These are phyloP conservation scores for Nephrotoma appendiculata DNA, from an alignment of 2,888 invertebrate genomes.

Conservation along the genomic window DNA sequence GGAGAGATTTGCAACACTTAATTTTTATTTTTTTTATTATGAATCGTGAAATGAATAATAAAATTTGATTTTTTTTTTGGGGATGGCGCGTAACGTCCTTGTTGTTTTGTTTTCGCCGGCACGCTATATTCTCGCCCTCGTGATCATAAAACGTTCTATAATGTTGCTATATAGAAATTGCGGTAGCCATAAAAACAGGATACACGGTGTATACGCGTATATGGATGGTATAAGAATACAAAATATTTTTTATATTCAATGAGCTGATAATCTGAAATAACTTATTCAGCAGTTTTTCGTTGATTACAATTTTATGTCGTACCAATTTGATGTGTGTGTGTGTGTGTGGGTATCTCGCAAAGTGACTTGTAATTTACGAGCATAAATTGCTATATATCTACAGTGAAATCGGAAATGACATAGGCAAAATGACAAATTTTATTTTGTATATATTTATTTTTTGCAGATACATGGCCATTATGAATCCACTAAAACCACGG, in stretches of 20 bases:
- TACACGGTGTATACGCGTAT: not conserved
- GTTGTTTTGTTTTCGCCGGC: not conserved
- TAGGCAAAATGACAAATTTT: conserved; percentile 1
- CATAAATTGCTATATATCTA: not conserved
- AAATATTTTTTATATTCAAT: not conserved
- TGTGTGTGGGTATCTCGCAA: too few species aligned
- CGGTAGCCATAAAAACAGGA: not conserved
- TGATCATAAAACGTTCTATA: not conserved
- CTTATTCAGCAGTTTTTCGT: not conserved
- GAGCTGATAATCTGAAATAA: not conserved
- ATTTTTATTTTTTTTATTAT: not conserved
- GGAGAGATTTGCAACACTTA: not conserved
- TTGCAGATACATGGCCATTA: conserved; percentile 83
- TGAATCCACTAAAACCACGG: conserved; percentile 79
- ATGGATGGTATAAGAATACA: not conserved
- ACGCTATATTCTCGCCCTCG: not conserved
- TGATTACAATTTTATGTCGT: not conserved
- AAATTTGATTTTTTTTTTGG: not conserved
- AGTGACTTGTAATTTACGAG: not conserved
- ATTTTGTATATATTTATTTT: conserved; percentile 8
- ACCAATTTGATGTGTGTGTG: not conserved
- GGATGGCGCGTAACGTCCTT: not conserved
- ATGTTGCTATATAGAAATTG: not conserved
- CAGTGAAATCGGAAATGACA: not conserved
- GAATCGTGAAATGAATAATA: not conserved